Base-by-base conservation (phyloP, 2,113 vertebrate genomes). In the Vimba vimba region DNA sequence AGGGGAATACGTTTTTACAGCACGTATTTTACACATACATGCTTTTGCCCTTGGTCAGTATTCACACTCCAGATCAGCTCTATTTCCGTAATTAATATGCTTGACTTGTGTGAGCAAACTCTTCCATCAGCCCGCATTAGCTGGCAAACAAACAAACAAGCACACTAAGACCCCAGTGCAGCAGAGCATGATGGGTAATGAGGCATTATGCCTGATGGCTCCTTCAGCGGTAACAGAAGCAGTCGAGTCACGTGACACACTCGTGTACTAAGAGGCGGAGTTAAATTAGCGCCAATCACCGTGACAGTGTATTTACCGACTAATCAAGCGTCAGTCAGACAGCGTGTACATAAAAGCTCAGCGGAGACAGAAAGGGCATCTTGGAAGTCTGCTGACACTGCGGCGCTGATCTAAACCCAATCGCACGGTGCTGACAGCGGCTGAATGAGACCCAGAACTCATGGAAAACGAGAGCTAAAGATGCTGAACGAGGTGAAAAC, bases 201-300 rank as follows among this genome's bases (percentile, higher is more conserved):
- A 86, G 89, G 89, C 90, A 83, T 89, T 90, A 89, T 87, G 91
- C 83, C 85, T 69, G 69, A 82, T 85, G 85, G 87, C 90, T 86
- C 69, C 47, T 45, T 74, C 87, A 89, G 85, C 86, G 90, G 90
- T 91, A 91, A 87, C 86, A 39, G 21, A 86, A 89, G 91, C 89
- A 89, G 83, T 57, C 73, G 85, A 79, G 79, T 86, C 86, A 84
- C 52, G 78, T 88, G 87, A 91, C 77, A 74, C 33, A 47, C 21
- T 91, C 55, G 73, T n/a, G 36, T 87, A 87, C 85, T 89, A 69
- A 89, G 86, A 86, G 88, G 87, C 86, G 69, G 80, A 62, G 92
- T 91, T 92, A 30, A 91, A 93, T 93, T 90, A 84, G 62, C 91
- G 91, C 93, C 92, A 87, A 89, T 94, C 92, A 91, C 59, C 0